Evolutionary conservation across 2,113 vertebrate genomes (phyloP), one percentile per base, ranked within the genome.

Genomic region (Antennarius striatus): DNA sequence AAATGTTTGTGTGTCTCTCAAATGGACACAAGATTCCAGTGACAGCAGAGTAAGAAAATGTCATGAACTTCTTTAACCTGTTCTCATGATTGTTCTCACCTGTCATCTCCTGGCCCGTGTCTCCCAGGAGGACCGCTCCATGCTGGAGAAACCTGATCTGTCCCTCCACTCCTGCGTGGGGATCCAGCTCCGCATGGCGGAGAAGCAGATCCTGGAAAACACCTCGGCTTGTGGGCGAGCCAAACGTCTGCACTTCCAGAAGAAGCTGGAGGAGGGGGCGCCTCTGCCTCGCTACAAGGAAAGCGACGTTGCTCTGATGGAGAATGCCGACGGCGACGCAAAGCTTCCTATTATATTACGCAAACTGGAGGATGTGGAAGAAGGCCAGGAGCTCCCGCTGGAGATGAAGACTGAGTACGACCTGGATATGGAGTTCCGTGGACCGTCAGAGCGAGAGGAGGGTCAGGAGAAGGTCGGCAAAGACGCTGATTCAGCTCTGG

Each of bases 191-290:
- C 95, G 96, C 7, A 82, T 95, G n/a, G 96, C 96, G 0, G 98
- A 99, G 64, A 99, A 99, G 79, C 95, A 95, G 90, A 98, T 99
- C 80, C 89, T 99, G 75, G 94, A 97, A 82, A 94, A 92, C 43
- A 94, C 93, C 0, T 93, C 93, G 0, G 90, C 90, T 80, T 94
- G 93, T 0, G 95, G 96, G 0, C 90, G 90, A 1, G 87, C 84
- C 40, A 96, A 93, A 84, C 88, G 91, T 14, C 88, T 95, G 64
- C 88, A 89, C 72, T 98, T 93, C 43, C 89, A 87, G 83, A 88
- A 93, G 77, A 95, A 93, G 79, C 85, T 92, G 87, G 91, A 93
- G 68, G 95, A 93, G 17, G 93, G 86, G 1, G 92, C 91, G 4
- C 81, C 82, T 0, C 80, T 98, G 63, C 97, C 97, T 0, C 92